Percentiles rank a stretch among this genome's conserved stretches.
Conservation (phyloP, 1,140 invertebrate species). For the Leptinotarsa undecemlineata region DNA sequence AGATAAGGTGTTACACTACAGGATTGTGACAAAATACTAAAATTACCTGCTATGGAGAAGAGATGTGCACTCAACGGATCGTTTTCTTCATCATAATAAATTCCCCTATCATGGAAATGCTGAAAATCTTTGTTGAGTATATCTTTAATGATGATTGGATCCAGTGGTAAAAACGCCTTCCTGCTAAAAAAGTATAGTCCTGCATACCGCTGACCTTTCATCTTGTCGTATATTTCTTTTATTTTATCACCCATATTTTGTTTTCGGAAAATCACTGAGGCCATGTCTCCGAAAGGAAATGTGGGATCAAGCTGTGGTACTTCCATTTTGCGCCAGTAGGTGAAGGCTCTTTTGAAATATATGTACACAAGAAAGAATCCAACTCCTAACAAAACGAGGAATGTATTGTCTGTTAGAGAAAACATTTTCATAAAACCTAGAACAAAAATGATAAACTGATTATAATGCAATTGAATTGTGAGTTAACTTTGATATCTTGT, state of each 20-base stretch:
- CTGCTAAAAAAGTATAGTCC: conserved; percentile 59
- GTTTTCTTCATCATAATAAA: conserved; percentile 56
- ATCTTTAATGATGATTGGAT: conserved; percentile 64
- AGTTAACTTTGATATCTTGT: too few relatives aligned
- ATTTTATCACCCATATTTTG: conserved; percentile 50
- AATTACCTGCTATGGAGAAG: conserved; percentile 57
- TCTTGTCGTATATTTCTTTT: conserved; percentile 45
- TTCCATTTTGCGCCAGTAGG: conserved; percentile 54
- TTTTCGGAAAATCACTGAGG: conserved; percentile 45
- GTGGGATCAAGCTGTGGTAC: conserved; percentile 51
- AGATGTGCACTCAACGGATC: conserved; percentile 62
- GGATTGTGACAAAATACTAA: not conserved
- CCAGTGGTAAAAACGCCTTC: conserved; percentile 58
- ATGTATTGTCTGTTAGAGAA: not conserved
- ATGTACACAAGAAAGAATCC: conserved; percentile 12
- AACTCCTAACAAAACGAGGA: not conserved
- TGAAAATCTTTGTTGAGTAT: conserved; percentile 60
- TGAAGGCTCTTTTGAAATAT: conserved; percentile 46
- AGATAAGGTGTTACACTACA: too few relatives aligned
- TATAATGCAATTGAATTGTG: too few relatives aligned
- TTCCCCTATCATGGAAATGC: conserved; percentile 59
- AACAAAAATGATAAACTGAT: not conserved
- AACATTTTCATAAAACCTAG: not conserved
- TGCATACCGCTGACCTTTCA: conserved; percentile 37
- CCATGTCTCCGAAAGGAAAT: conserved; percentile 53